phyloP scores from a whole-genome alignment of 2,888 invertebrate species.

The Andrena flavipes region DNA sequence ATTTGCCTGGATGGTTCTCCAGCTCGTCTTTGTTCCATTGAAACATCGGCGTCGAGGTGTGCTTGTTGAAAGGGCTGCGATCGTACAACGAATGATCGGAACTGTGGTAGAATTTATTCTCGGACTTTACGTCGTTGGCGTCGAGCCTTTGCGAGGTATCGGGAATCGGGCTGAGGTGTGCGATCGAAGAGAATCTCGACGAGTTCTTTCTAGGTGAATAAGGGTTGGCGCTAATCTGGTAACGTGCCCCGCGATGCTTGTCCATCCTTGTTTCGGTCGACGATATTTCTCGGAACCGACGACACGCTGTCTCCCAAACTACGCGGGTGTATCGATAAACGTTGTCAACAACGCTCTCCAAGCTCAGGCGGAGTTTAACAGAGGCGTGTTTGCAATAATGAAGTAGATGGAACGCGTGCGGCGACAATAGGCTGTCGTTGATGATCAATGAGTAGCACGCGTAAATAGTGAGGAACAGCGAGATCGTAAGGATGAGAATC shows the following conservation, averaged over 20 bases:
- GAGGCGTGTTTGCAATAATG: constrained; percentile 63
- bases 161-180: constrained; percentile 73
- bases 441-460: constrained; percentile 78
- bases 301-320: constrained; percentile 28
- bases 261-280: constrained; percentile 67
- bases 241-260: constrained; percentile 67
- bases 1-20: constrained; percentile 67
- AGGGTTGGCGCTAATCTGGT: constrained; percentile 76
- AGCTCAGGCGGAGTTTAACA: constrained; percentile 52
- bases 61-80: constrained; percentile 45
- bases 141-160: constrained; percentile 25
- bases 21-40: constrained; percentile 62
- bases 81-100: constrained; percentile 39
- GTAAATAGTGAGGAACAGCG: constrained; percentile 77
- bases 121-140: constrained; percentile 12
- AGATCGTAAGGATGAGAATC: constrained; percentile 74
- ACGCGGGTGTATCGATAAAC: constrained; percentile 23
- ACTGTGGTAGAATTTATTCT: constrained; percentile 41
- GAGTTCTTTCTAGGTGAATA: constrained; percentile 49
- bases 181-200: constrained; percentile 62
- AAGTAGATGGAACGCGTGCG: constrained; percentile 72
- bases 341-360: constrained; percentile 3
- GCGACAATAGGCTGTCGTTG: constrained; percentile 79
- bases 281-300: constrained; percentile 57
- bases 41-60: constrained; percentile 75